phyloP scores from a whole-genome alignment of 2,888 invertebrate species.

The Drosophila maculinotata region DNA sequence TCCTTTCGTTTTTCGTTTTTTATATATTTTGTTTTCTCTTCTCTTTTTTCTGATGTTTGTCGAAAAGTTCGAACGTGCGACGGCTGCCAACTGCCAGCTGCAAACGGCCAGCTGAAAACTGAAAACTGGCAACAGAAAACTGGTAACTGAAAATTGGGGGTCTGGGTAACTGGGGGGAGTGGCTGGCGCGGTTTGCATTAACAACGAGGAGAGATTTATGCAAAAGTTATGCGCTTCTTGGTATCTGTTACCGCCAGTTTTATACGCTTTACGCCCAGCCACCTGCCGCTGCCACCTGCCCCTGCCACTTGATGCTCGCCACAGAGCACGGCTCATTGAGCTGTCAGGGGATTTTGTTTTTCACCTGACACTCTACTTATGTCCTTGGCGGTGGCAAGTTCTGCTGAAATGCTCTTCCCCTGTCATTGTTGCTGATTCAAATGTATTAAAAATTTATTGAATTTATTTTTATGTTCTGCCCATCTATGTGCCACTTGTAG shows the following conservation, averaged over 20 bases:
- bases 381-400: slow-evolving; percentile 27
- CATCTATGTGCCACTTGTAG: background rate
- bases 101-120: slow-evolving; percentile 17
- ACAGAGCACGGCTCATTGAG: slow-evolving; percentile 37
- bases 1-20: background rate
- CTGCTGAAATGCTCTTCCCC: slow-evolving; percentile 15
- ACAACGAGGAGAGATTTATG: slow-evolving; percentile 72
- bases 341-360: slow-evolving; percentile 36
- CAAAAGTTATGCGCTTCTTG: slow-evolving; percentile 64
- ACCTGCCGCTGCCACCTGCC: background rate
- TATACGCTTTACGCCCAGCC: slow-evolving; percentile 3
- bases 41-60: slow-evolving; percentile 14
- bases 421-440: slow-evolving; percentile 65
- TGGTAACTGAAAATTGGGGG: slow-evolving; percentile 14
- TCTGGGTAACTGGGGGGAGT: background rate
- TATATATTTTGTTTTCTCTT: slow-evolving; percentile 1
- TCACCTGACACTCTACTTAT: slow-evolving; percentile 46
- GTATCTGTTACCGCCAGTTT: slow-evolving; percentile 39
- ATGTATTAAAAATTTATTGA: slow-evolving; percentile 74
- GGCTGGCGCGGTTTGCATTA: slow-evolving; percentile 66
- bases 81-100: slow-evolving; percentile 44
- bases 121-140: slow-evolving; percentile 16
- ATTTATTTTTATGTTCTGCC: slow-evolving; percentile 64
- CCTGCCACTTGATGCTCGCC: slow-evolving; percentile 1
- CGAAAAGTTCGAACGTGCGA: slow-evolving; percentile 64